phyloP scores from a whole-genome alignment of 2,113 vertebrate genomes.

The Dipodomys merriami region DNA sequence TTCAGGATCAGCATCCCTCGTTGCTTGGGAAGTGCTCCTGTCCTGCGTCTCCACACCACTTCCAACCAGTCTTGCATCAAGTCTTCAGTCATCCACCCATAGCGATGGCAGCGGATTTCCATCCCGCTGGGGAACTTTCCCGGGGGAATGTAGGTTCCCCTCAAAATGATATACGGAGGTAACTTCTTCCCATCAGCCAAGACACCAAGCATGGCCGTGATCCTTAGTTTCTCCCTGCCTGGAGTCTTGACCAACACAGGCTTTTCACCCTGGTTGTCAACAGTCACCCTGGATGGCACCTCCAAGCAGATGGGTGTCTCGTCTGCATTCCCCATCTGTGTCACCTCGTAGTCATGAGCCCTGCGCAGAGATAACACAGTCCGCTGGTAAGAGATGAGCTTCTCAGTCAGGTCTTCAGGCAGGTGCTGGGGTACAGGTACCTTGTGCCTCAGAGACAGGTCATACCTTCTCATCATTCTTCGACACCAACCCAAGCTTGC shows the following conservation, averaged over 20 bases:
- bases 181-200: slow-evolving; percentile 77
- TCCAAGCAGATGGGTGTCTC: slow-evolving; percentile 80
- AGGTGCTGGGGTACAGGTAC: slow-evolving; percentile 76
- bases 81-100: slow-evolving; percentile 81
- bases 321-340: slow-evolving; percentile 79
- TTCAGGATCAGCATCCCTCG: slow-evolving; percentile 79
- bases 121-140: slow-evolving; percentile 81
- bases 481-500: slow-evolving; percentile 81
- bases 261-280: slow-evolving; percentile 78
- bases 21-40: slow-evolving; percentile 60
- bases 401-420: slow-evolving; percentile 78
- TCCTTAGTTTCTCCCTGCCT: slow-evolving; percentile 77
- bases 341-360: slow-evolving; percentile 68
- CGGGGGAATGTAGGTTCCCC: slow-evolving; percentile 77
- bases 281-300: slow-evolving; percentile 76
- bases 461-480: slow-evolving; percentile 79
- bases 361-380: slow-evolving; percentile 69
- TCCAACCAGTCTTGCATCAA: slow-evolving; percentile 81
- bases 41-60: slow-evolving; percentile 75
- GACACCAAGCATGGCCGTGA: slow-evolving; percentile 78
- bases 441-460: slow-evolving; percentile 78
- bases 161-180: slow-evolving; percentile 76
- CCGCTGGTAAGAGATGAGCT: slow-evolving; percentile 75
- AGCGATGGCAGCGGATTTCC: slow-evolving; percentile 80
- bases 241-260: slow-evolving; percentile 79